These are phyloP conservation scores for Episyrphus balteatus DNA, from an alignment of 1,140 invertebrate genomes.

Conservation along the genomic window DNA sequence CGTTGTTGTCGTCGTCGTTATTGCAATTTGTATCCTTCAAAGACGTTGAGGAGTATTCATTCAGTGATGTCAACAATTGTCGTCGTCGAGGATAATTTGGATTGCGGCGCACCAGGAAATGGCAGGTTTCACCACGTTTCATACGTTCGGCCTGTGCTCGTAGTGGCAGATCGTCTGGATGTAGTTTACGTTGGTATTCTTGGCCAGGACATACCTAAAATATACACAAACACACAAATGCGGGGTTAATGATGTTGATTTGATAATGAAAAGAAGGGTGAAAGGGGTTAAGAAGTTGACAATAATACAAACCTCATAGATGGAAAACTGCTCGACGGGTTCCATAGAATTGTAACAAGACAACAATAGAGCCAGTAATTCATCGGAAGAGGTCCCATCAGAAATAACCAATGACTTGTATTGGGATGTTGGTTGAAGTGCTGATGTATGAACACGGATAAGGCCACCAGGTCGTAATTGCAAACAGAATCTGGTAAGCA, in stretches of 20 bases:
- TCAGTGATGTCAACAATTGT: constrained; percentile 26
- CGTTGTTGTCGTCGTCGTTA: not conserved
- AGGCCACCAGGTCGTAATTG: constrained; percentile 74
- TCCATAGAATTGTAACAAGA: constrained; percentile 77
- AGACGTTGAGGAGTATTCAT: constrained; percentile 21
- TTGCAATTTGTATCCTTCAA: constrained; percentile 4
- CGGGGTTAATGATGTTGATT: not conserved
- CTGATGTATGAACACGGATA: constrained; percentile 82
- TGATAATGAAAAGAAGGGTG: not conserved
- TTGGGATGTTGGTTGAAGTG: constrained; percentile 78
- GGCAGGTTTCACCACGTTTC: constrained; percentile 47
- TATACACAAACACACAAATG: not conserved
- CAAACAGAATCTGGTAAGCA: constrained; percentile 64
- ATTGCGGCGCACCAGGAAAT: constrained; percentile 66
- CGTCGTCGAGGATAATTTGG: constrained; percentile 48
- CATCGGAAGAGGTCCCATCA: constrained; percentile 79
- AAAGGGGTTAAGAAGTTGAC: constrained; percentile 1
- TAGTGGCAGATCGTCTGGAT: constrained; percentile 75
- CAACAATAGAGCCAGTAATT: constrained; percentile 72
- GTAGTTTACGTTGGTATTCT: constrained; percentile 76
- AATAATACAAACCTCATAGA: constrained; percentile 65
- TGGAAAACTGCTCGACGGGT: constrained; percentile 70
- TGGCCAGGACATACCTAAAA: constrained; percentile 48
- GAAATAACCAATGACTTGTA: constrained; percentile 86
- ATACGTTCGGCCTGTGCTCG: constrained; percentile 69